Evolutionary conservation across 2,113 vertebrate species (phyloP).

Genomic region (Peromyscus leucopus): DNA sequence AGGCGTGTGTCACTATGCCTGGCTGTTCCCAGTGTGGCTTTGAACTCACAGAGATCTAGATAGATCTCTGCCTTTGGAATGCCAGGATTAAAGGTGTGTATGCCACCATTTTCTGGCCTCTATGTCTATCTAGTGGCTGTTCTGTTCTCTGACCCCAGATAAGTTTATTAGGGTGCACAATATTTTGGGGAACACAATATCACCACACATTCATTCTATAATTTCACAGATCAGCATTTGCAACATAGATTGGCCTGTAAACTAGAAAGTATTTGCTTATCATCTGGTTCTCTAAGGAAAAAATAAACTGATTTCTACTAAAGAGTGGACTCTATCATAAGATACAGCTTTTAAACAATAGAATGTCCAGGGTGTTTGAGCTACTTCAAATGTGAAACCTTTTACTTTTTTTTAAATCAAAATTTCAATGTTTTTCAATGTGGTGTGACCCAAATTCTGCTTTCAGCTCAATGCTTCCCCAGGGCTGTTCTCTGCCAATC

Average conservation of each 20-base stretch:
- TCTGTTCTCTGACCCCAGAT: too few relatives aligned
- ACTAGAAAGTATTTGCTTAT: constrained; percentile 9
- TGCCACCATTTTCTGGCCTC: too few relatives aligned
- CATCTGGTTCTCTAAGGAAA: background rate
- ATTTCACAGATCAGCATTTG: background rate
- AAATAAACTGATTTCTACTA: background rate
- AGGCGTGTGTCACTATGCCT: too few relatives aligned
- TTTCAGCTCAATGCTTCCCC: background rate
- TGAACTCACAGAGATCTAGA: too few relatives aligned
- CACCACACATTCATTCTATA: background rate
- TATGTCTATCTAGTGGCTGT: too few relatives aligned
- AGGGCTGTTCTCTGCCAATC: background rate
- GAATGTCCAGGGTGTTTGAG: background rate
- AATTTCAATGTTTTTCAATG: background rate
- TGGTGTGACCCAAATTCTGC: background rate
- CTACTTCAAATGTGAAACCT: background rate
- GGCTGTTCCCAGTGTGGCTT: too few relatives aligned
- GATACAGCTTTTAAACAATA: background rate
- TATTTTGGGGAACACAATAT: too few relatives aligned
- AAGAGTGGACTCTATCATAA: background rate
- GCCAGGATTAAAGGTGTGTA: too few relatives aligned
- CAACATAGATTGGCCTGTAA: background rate
- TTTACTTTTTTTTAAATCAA: background rate
- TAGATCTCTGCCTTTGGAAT: too few relatives aligned
- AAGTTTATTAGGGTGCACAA: too few relatives aligned